Base-by-base conservation (phyloP, 1,140 invertebrate genomes). In the Dendroctonus ponderosae region DNA sequence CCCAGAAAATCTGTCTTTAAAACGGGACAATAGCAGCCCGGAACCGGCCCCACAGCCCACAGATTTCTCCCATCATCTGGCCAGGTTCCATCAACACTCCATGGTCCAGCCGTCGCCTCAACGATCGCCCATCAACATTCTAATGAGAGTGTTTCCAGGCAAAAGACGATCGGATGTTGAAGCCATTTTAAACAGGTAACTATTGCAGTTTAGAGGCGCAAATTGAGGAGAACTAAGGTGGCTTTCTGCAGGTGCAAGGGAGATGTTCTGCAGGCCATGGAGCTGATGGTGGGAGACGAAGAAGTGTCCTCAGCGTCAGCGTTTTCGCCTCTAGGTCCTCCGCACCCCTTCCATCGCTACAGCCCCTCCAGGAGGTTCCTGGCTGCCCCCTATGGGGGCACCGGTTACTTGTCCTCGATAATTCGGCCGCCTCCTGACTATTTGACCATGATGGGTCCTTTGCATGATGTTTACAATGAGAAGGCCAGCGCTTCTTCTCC, bases 211-310 rank as follows among this genome's bases (percentile, higher is more conserved):
- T 46, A 12, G 0, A 46, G 43, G 8, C 12, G 43, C 1, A 11
- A 9, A 11, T 46, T 46, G 43, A 4, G 8, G 43, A 46, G 43
- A 46, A 39, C 26, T 51, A 40, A 62, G 40, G 12, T 3, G 50
- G 6, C 39, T 7, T 11, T 46, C 65, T 43, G 43, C 67, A 78
- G 77, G 65, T 79, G 77, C 74, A 86, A 88, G 79, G 92, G 93
- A 0, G 93, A 96, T 75, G 89, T 95, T 0, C 86, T 96, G 0
- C 89, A 92, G 71, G 92, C 93, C 0, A 96, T 97, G 85, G 93
- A 97, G 76, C 86, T 91, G 52, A 86, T 94, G 83, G 82, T 93
- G 11, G 87, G 87, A 46, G 82, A 84, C 14, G 77, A 79, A 5
- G 76, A 77, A 39, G 59, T 71, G 8, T 76, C 81, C 0, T 78